Base-by-base conservation (phyloP, 2,797 vertebrate genomes). In the Fistularia tabacaria region DNA sequence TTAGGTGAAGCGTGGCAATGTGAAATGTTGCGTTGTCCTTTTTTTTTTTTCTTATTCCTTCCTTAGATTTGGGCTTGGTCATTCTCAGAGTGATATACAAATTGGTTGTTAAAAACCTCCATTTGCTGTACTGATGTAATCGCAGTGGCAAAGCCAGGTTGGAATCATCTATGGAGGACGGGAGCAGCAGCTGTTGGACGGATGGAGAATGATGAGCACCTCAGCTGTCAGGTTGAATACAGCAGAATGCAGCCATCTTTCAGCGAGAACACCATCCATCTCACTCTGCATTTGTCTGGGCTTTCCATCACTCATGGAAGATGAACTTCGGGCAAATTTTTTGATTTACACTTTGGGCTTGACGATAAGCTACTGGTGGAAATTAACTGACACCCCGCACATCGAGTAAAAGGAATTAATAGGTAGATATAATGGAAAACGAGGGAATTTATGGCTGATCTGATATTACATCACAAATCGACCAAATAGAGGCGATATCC, bases 391-490 rank as follows among this genome's bases (percentile, higher is more conserved):
- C 44, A 45, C 25, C 25, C 25, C 25, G 14, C 36, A 57, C 0
- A 38, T 14, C 9, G 48, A 44, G 59, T 46, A 49, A 45, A 63
- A n/a, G 49, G 15, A 46, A 53, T 6, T 7, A 36, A 50, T 48
- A 0, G 10, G 37, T 40, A 42, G 36, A 38, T 15, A 1, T 59
- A 14, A 58, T 36, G 47, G 44, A 7, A 67, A 65, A 52, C 44
- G 58, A 1, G 7, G 5, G 44, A 47, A 66, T 69, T 66, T 59
- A 63, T 10, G 37, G 25, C 36, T 59, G 38, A 55, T 58, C 65
- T 49, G 59, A 66, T 64, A 70, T 48, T 55, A 50, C 45, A 79
- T 77, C 56, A 54, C 50, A 59, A 51, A 62, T 50, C 1, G 1
- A 66, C 54, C 39, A 25, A 14, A 14, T 1, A 39, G 1, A 13